These are phyloP conservation scores for Aythya baeri DNA, from an alignment of 2,113 vertebrate genomes.

Conservation along the genomic window DNA sequence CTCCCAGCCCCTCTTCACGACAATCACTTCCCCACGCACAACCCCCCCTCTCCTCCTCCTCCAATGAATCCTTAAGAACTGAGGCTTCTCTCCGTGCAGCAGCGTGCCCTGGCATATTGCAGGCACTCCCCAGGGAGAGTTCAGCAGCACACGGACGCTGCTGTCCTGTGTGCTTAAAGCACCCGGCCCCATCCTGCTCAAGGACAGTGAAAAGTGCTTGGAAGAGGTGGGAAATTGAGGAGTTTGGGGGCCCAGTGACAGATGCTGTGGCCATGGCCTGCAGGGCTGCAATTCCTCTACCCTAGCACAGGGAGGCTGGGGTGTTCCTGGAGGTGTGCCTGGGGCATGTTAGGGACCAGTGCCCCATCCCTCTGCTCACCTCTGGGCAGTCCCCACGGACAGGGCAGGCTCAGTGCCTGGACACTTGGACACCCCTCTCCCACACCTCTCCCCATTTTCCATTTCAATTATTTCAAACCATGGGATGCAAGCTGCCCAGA, in stretches of 20 bases:
- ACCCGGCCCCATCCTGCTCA: slow-evolving; percentile 19
- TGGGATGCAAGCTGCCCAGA: neutral
- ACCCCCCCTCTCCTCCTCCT: neutral
- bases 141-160: slow-evolving; percentile 25
- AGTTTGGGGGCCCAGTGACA: too few species aligned
- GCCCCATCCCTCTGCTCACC: neutral
- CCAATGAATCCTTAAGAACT: slow-evolving; percentile 45
- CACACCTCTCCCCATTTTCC: neutral
- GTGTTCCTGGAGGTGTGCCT: neutral
- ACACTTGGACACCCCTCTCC: accelerated
- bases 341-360: neutral
- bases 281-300: neutral
- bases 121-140: slow-evolving; percentile 2
- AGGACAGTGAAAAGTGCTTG: neutral
- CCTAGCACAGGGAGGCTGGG: neutral
- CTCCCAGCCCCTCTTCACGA: neutral
- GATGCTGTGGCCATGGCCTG: too few species aligned
- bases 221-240: too few species aligned
- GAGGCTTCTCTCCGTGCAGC: slow-evolving; percentile 44
- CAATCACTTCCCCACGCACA: neutral
- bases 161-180: slow-evolving; percentile 6
- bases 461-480: neutral
- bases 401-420: accelerated
- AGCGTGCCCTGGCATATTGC: slow-evolving; percentile 17
- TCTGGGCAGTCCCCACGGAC: neutral